phyloP scores from a whole-genome alignment of 92 coral and sea anemone genomes.

The Bergia sp. region DNA sequence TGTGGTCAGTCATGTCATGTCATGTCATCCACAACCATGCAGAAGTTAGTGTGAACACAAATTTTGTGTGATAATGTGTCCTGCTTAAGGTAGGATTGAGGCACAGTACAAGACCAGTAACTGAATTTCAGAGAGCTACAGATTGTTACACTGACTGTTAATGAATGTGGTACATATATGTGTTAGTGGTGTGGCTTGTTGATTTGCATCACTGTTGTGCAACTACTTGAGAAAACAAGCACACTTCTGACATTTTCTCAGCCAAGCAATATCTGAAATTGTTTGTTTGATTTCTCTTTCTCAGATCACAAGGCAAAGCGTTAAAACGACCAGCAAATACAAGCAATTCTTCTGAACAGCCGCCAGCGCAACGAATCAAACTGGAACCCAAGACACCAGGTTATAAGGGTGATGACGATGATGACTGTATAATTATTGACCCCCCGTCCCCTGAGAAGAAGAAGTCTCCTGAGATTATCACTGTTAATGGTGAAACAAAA shows the following conservation, averaged over 20 bases:
- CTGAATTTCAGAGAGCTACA: no score
- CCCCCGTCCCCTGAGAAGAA: slow-evolving; percentile 63
- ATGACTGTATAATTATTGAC: slow-evolving; percentile 79
- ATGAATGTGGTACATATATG: no score
- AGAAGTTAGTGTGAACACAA: no score
- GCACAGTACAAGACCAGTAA: no score
- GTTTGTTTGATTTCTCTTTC: neutral
- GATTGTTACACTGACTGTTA: no score
- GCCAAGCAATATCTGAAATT: neutral
- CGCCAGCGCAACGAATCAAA: slow-evolving; percentile 56
- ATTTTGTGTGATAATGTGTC: no score
- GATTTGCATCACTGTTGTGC: no score
- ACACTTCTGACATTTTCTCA: neutral
- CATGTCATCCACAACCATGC: no score
- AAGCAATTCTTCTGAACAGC: slow-evolving; percentile 49
- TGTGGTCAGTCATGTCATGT: no score
- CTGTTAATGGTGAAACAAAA: slow-evolving; percentile 4
- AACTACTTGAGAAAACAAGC: no score
- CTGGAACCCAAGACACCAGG: slow-evolving; percentile 26
- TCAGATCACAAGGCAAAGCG: slow-evolving; percentile 54
- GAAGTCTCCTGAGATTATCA: neutral
- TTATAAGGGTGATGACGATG: slow-evolving; percentile 46
- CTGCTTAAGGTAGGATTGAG: no score
- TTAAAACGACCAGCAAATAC: slow-evolving; percentile 59
- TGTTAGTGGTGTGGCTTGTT: no score